phyloP scores from a whole-genome alignment of 2,888 invertebrate genomes.

The Bellardia pandia region DNA sequence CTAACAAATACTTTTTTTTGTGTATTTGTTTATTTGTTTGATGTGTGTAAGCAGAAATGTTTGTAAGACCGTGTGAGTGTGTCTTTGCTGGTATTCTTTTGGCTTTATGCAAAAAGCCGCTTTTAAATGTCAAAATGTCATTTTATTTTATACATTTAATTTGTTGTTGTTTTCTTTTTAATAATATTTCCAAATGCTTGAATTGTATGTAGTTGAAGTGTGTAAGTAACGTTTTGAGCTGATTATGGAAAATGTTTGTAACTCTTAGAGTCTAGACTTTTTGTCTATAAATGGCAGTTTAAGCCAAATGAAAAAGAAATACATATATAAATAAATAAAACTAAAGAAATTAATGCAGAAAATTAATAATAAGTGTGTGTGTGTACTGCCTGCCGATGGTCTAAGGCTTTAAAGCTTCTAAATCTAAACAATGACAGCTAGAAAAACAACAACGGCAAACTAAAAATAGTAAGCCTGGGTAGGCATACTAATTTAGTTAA shows the following conservation, averaged over 20 bases:
- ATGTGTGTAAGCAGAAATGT: not conserved
- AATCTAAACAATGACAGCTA: conserved; percentile 59
- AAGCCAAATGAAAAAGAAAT: conserved; percentile 23
- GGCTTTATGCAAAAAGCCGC: conserved; percentile 72
- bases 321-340: not conserved
- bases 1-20: conserved; percentile 39
- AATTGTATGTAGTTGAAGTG: not conserved
- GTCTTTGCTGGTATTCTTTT: conserved; percentile 44
- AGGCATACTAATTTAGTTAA: conserved; percentile 71
- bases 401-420: conserved; percentile 58
- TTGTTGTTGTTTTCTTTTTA: conserved; percentile 44
- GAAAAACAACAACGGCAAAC: conserved; percentile 41
- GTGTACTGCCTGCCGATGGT: conserved; percentile 19
- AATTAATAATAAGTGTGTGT: conserved; percentile 66
- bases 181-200: conserved; percentile 49
- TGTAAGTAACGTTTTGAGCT: conserved; percentile 7
- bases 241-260: conserved; percentile 63
- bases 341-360: conserved; percentile 70
- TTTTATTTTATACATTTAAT: conserved; percentile 53
- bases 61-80: conserved; percentile 22
- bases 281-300: conserved; percentile 71
- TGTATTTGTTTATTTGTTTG: not conserved
- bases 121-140: conserved; percentile 73
- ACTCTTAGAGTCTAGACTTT: conserved; percentile 70
- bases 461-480: conserved; percentile 45